A percentile compares a stretch with the other conserved stretches of the same genome.
These are phyloP conservation scores for Cephonodes hylas DNA, from an alignment of 2,888 invertebrate genomes.

Conservation along the genomic window DNA sequence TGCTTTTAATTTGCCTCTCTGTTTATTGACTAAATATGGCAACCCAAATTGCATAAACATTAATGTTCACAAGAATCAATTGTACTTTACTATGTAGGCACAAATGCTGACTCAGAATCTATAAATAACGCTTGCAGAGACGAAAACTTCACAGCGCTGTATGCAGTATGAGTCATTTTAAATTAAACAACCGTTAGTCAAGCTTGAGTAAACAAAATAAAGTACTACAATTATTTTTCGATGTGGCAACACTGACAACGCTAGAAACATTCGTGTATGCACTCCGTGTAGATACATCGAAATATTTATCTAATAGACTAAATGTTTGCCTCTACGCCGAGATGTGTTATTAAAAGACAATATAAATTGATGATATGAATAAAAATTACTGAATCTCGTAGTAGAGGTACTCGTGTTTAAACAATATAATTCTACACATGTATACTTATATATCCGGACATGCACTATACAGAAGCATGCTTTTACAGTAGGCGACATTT, in stretches of 20 bases:
- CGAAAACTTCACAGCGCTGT: constrained; percentile 1
- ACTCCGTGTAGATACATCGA: background rate
- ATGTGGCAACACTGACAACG: background rate
- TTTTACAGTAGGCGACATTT: constrained; percentile 1
- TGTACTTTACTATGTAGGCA: background rate
- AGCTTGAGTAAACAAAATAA: background rate
- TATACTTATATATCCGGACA: background rate
- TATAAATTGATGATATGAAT: background rate
- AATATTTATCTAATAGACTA: background rate
- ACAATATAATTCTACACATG: background rate
- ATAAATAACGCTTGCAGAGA: constrained; percentile 2
- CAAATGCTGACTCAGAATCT: constrained; percentile 6
- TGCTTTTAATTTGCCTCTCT: background rate
- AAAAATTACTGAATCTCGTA: background rate
- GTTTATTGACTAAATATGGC: background rate
- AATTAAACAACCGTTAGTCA: background rate
- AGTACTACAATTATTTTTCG: background rate
- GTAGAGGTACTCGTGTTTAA: background rate
- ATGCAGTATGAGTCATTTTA: background rate
- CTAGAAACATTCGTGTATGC: background rate
- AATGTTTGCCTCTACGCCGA: background rate
- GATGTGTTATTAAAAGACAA: background rate
- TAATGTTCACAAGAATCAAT: background rate
- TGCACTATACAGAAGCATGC: constrained; percentile 12
- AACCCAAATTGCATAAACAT: background rate